These are phyloP conservation scores for Eilema depressum DNA, from an alignment of 2,888 invertebrate species.

Conservation along the genomic window DNA sequence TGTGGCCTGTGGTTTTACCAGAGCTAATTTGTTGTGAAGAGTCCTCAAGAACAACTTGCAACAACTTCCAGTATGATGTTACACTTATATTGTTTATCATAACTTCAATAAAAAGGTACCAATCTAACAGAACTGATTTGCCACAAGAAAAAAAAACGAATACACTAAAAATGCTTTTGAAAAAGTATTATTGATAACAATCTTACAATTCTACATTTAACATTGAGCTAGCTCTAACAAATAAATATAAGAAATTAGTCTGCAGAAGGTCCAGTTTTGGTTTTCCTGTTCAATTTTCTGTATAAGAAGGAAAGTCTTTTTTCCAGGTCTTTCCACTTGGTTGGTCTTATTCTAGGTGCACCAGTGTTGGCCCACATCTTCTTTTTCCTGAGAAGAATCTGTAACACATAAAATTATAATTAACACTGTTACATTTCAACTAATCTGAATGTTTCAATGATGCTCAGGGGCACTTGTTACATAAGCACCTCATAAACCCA, in stretches of 20 bases:
- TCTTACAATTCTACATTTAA: constrained; percentile 31
- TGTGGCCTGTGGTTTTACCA: too few species aligned
- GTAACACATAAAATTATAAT: constrained; percentile 30
- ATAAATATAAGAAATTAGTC: constrained; percentile 52
- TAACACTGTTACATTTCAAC: background rate
- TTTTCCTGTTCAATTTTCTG: constrained; percentile 92
- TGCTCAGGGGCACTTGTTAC: background rate
- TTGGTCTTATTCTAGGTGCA: constrained; percentile 89
- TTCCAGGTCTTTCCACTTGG: constrained; percentile 92
- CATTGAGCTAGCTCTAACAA: constrained; percentile 21
- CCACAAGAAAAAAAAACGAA: background rate
- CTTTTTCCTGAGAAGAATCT: constrained; percentile 90
- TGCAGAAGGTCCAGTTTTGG: constrained; percentile 88
- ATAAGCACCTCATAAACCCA: background rate
- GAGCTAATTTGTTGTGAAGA: too few species aligned
- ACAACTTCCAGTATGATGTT: too few species aligned
- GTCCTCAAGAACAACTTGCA: too few species aligned
- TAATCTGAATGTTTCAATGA: background rate
- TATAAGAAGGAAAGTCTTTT: constrained; percentile 92
- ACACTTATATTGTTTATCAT: too few species aligned
- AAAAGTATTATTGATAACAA: constrained; percentile 34
- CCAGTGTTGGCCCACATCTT: constrained; percentile 88
- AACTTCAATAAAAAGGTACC: too few species aligned
- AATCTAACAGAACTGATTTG: too few species aligned
- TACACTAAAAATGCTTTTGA: constrained; percentile 5